Evolutionary conservation across 1,140 invertebrate species (phyloP).

Genomic region (Drosophila orena): DNA sequence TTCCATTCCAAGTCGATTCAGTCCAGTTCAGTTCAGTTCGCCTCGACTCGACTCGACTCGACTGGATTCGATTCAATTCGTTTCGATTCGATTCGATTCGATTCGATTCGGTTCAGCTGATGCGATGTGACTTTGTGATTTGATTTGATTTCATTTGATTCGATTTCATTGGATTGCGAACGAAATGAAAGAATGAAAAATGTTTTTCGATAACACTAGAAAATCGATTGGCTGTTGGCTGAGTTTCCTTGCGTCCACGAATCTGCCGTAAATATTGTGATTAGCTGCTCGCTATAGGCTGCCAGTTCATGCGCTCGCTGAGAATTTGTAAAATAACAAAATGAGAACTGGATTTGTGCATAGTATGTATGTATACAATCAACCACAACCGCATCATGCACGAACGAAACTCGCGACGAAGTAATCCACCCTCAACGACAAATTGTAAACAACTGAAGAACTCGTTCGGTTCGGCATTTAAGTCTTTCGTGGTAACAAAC

Average conservation of each 20-base stretch:
- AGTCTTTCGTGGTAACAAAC: slow-evolving; percentile 11
- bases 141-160: too few relatives aligned
- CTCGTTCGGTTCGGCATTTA: slow-evolving; percentile 13
- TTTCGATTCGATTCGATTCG: too few relatives aligned
- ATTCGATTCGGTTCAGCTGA: neutral
- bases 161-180: neutral
- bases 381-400: slow-evolving; percentile 12
- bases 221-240: neutral
- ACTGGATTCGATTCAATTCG: too few relatives aligned
- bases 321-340: slow-evolving; percentile 14
- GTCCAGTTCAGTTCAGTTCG: neutral
- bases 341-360: slow-evolving; percentile 15
- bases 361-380: slow-evolving; percentile 18
- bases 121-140: neutral
- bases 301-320: slow-evolving; percentile 7
- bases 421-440: slow-evolving; percentile 7
- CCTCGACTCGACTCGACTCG: neutral
- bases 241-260: slow-evolving; percentile 4
- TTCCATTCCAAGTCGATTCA: too few relatives aligned
- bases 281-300: slow-evolving; percentile 3
- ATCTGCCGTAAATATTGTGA: slow-evolving; percentile 1
- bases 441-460: slow-evolving; percentile 16
- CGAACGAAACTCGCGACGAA: slow-evolving; percentile 11
- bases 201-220: slow-evolving; percentile 5
- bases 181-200: slow-evolving; percentile 4